These are phyloP conservation scores for Diabrotica virgifera DNA, from an alignment of 1,140 invertebrate species.

Conservation along the genomic window DNA sequence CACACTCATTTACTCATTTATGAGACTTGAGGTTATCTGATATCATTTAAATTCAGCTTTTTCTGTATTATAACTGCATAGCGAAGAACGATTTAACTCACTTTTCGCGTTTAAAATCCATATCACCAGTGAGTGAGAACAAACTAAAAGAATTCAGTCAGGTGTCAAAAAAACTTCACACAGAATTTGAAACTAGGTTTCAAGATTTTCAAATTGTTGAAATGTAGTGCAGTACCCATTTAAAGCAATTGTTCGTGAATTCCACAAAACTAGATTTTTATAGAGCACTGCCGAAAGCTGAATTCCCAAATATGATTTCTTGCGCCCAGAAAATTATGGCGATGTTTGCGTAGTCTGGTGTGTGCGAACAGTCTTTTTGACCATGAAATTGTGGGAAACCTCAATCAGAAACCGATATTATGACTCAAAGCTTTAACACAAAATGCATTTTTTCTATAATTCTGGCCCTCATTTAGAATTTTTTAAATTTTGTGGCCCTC, in stretches of 20 bases:
- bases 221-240: too few relatives aligned
- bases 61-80: background rate
- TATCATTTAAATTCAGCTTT: background rate
- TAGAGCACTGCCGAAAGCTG: too few relatives aligned
- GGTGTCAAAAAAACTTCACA: background rate
- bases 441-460: too few relatives aligned
- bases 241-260: too few relatives aligned
- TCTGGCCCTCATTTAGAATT: too few relatives aligned
- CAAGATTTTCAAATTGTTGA: background rate
- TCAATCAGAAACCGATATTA: background rate
- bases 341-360: background rate
- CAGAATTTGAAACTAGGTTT: background rate
- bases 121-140: background rate
- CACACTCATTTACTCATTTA: conserved; percentile 23
- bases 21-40: background rate
- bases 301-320: too few relatives aligned
- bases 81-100: background rate
- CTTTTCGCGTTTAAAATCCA: background rate
- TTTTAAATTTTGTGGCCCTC: too few relatives aligned
- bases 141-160: background rate
- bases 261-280: too few relatives aligned
- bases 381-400: background rate
- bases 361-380: background rate
- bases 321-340: too few relatives aligned
- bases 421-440: too few relatives aligned